phyloP scores from a whole-genome alignment of 2,113 vertebrate species.

The Myanophis thanlyinensis region DNA sequence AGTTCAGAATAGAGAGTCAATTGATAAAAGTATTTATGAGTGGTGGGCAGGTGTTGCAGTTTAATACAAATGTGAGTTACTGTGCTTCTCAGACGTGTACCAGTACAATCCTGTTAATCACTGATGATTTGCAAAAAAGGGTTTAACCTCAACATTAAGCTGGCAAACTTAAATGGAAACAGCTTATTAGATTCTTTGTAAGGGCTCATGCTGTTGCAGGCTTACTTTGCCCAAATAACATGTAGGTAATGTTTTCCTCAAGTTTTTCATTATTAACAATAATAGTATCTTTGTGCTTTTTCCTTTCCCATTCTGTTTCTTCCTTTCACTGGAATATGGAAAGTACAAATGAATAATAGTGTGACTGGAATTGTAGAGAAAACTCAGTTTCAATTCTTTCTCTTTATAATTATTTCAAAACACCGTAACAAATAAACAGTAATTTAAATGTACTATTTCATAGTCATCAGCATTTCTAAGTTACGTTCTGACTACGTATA shows the following conservation, averaged over 20 bases:
- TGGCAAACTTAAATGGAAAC: not conserved
- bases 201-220: not conserved
- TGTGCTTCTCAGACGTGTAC: rapidly evolving
- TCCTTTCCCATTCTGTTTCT: not conserved
- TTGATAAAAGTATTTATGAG: conserved; percentile 18
- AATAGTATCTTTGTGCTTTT: not conserved
- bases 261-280: not conserved
- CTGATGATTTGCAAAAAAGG: not conserved
- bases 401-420: not conserved
- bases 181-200: not conserved
- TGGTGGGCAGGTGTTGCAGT: not conserved
- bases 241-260: not conserved
- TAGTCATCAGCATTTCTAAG: rapidly evolving
- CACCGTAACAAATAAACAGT: not conserved
- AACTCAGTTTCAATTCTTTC: not conserved
- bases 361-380: not conserved
- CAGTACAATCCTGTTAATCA: not conserved
- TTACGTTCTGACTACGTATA: not conserved
- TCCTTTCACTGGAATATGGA: not conserved
- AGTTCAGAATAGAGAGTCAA: not conserved
- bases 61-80: not conserved
- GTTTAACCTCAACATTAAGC: not conserved
- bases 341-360: not conserved
- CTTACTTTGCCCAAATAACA: not conserved
- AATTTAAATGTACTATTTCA: not conserved